Evolutionary conservation across 35 echinoderm and acorn worm genomes (phyloP), one percentile per base, ranked within the genome.

Genomic region (Ophiothrix spiculata): DNA sequence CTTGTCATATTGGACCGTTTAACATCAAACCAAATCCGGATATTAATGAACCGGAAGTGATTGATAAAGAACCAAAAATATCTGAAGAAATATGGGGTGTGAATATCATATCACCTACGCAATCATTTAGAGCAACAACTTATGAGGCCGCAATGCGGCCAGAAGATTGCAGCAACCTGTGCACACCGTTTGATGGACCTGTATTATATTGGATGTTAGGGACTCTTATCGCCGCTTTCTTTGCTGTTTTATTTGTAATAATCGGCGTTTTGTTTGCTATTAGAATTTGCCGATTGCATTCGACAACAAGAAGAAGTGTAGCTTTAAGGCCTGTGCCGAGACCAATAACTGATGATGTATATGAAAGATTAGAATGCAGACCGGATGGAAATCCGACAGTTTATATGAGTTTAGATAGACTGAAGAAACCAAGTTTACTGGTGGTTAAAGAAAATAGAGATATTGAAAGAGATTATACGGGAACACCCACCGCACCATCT

Each of bases 321-420:
- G 23, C 60, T 2, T 25, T 69, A 28, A 69, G 60, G 23, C 60
- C 60, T 25, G 23, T 25, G 60, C 60, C 17, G 25, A 69, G 60
- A 25, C 60, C 17, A 25, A 28, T 69, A 28, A 25, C 60, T 4
- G 60, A 69, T 25, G 60, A 69, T 28, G 3, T 69, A 2, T 69
- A 69, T n/a, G 60, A 69, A 69, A 69, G 60, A 69, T 28, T 69
- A 25, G 60, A 69, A 69, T 69, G 60, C 29, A 69, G 60, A 25
- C 60, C 60, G 8, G 60, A 69, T 69, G 60, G 60, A 12, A 69
- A 69, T n/a, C 60, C 60, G 10, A 69, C 16, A 25, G 60, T 69
- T 15, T 69, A 69, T 69, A 69, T 69, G 60, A 69, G 60, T 25
- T 69, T 69, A 25, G 60, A 69, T 28, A 69, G 60, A 28, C 25